These are phyloP conservation scores for Chaitophorus viminalis DNA, from an alignment of 2,888 invertebrate genomes.

Conservation along the genomic window DNA sequence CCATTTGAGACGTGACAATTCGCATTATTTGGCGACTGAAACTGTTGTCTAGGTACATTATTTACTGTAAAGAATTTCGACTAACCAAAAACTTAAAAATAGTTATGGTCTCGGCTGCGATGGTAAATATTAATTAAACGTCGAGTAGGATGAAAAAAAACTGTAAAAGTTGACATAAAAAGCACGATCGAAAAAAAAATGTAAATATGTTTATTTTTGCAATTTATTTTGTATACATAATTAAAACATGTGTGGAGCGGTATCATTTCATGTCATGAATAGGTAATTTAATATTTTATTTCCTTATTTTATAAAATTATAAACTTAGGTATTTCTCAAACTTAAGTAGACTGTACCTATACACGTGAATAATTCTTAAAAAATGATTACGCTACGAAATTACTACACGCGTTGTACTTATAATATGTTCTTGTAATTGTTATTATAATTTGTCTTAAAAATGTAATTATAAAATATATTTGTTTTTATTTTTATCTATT, in stretches of 20 bases:
- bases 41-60: constrained; percentile 43
- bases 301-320: background rate
- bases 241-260: constrained; percentile 12
- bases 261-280: constrained; percentile 31
- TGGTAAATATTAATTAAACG: constrained; percentile 13
- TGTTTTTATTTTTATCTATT: background rate
- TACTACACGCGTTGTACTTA: background rate
- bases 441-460: background rate
- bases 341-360: background rate
- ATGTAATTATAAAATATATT: no score
- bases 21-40: constrained; percentile 39
- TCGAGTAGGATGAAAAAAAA: background rate
- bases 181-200: constrained; percentile 32
- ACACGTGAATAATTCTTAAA: background rate
- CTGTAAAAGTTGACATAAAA: constrained; percentile 44
- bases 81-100: background rate
- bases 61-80: constrained; percentile 28
- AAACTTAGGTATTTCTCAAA: background rate
- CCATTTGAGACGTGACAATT: constrained; percentile 57
- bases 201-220: constrained; percentile 24
- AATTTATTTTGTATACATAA: constrained; percentile 13
- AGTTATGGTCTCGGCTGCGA: background rate
- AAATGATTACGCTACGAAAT: background rate
- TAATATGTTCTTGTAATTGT: background rate
- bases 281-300: constrained; percentile 36